Conservation (phyloP, 2,888 invertebrate genomes). For the Plagiodera versicolora region DNA sequence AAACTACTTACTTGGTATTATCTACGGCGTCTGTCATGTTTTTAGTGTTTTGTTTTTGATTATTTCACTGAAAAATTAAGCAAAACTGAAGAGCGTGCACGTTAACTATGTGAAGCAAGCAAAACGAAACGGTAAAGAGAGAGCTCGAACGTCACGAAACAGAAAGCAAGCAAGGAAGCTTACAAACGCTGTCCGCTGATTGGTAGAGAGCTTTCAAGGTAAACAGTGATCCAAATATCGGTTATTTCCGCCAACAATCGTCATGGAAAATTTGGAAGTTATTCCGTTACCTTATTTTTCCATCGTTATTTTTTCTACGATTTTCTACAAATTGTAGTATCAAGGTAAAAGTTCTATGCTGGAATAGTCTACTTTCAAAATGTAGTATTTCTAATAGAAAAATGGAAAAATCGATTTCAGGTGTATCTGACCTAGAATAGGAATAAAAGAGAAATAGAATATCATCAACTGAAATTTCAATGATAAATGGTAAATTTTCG, state of each 20-base stretch:
- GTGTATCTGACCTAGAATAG: too few relatives aligned
- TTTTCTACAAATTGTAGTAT: too few relatives aligned
- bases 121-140: constrained; percentile 35
- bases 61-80: constrained; percentile 34
- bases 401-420: too few relatives aligned
- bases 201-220: constrained; percentile 39
- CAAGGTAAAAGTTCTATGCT: too few relatives aligned
- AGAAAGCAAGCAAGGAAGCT: constrained; percentile 38
- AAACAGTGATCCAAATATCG: constrained; percentile 35
- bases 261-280: constrained; percentile 33
- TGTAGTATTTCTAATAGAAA: too few relatives aligned
- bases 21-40: constrained; percentile 67
- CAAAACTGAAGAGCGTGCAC: constrained; percentile 40
- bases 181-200: constrained; percentile 27
- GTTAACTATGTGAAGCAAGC: constrained; percentile 28
- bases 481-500: too few relatives aligned
- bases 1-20: constrained; percentile 66
- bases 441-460: too few relatives aligned
- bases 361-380: too few relatives aligned
- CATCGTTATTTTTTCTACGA: too few relatives aligned
- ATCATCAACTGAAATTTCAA: too few relatives aligned
- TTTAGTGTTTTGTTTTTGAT: constrained; percentile 36
- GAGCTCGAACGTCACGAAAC: constrained; percentile 29
- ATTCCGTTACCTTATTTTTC: too few relatives aligned
- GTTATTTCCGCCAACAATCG: constrained; percentile 30